These are phyloP conservation scores for Bilobella aurantiaca DNA, from an alignment of 1,140 invertebrate genomes.

Conservation along the genomic window DNA sequence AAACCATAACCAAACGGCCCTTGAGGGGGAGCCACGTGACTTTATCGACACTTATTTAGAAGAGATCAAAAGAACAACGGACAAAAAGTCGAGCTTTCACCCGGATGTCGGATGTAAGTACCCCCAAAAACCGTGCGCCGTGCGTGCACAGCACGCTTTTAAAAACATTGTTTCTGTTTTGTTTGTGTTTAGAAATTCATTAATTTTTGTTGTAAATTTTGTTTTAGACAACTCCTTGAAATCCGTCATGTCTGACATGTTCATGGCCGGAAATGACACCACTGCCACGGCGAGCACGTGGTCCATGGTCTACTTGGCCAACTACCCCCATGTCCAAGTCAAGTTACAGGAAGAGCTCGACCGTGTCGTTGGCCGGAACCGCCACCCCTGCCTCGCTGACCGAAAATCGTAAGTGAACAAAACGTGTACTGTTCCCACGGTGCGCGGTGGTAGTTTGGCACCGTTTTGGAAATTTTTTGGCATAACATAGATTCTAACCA, in stretches of 20 bases:
- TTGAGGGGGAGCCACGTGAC: slow-evolving; percentile 39
- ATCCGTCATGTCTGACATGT: slow-evolving; percentile 35
- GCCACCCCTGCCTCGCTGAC: slow-evolving; percentile 19
- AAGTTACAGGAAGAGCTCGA: slow-evolving; percentile 53
- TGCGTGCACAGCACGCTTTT: neutral
- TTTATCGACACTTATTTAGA: slow-evolving; percentile 46
- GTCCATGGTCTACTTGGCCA: slow-evolving; percentile 46
- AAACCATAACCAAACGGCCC: too few relatives aligned
- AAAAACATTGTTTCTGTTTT: neutral
- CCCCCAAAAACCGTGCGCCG: neutral
- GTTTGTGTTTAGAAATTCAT: neutral
- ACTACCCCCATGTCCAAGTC: slow-evolving; percentile 49
- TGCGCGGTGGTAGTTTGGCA: neutral
- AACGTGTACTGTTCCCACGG: neutral
- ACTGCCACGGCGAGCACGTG: slow-evolving; percentile 51
- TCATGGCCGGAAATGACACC: slow-evolving; percentile 47
- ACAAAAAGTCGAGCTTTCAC: slow-evolving; percentile 47
- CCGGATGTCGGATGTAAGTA: neutral
- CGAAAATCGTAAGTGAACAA: neutral
- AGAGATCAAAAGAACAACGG: slow-evolving; percentile 51
- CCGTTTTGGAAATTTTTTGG: neutral
- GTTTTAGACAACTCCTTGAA: neutral
- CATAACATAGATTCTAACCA: neutral
- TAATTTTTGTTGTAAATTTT: neutral
- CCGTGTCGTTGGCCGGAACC: slow-evolving; percentile 44